Evolutionary conservation across 1,140 invertebrate species (phyloP).

Genomic region (Bilobella aurantiaca): DNA sequence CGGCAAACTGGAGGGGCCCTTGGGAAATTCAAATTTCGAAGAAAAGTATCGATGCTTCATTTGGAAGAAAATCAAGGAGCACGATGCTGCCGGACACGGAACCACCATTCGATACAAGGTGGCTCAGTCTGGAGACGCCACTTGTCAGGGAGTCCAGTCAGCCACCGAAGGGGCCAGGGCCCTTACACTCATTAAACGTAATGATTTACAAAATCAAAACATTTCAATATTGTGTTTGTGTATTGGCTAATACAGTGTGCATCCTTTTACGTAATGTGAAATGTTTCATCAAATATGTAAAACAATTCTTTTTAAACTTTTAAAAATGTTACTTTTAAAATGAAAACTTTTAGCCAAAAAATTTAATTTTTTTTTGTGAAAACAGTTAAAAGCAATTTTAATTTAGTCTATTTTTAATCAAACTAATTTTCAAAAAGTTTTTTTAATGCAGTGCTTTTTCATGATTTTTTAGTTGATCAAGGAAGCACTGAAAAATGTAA

Average conservation of each 20-base stretch:
- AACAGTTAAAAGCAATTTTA: too few relatives aligned
- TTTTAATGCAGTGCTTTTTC: too few relatives aligned
- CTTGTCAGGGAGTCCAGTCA: conserved; percentile 72
- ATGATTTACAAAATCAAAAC: too few relatives aligned
- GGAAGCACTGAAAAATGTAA: conserved; percentile 52
- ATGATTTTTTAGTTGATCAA: conserved; percentile 19
- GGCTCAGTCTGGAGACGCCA: conserved; percentile 76
- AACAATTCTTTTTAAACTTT: too few relatives aligned
- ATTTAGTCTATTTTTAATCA: too few relatives aligned
- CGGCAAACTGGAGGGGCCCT: conserved; percentile 50
- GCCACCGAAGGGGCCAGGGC: conserved; percentile 63
- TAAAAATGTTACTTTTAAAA: too few relatives aligned
- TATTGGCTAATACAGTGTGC: too few relatives aligned
- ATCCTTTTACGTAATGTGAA: too few relatives aligned
- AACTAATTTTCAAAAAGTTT: too few relatives aligned
- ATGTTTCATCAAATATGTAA: too few relatives aligned
- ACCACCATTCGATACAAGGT: conserved; percentile 55
- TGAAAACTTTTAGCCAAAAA: not conserved
- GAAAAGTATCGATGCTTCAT: conserved; percentile 13
- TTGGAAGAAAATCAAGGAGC: conserved; percentile 4
- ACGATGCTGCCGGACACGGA: not conserved
- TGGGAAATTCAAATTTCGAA: conserved; percentile 33
- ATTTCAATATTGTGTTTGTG: too few relatives aligned
- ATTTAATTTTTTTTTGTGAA: not conserved
- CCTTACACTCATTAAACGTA: conserved; percentile 58